Percentiles rank a stretch among this genome's conserved stretches.
These are phyloP conservation scores for Leucophora obtusa DNA, from an alignment of 2,888 invertebrate genomes.

Conservation along the genomic window DNA sequence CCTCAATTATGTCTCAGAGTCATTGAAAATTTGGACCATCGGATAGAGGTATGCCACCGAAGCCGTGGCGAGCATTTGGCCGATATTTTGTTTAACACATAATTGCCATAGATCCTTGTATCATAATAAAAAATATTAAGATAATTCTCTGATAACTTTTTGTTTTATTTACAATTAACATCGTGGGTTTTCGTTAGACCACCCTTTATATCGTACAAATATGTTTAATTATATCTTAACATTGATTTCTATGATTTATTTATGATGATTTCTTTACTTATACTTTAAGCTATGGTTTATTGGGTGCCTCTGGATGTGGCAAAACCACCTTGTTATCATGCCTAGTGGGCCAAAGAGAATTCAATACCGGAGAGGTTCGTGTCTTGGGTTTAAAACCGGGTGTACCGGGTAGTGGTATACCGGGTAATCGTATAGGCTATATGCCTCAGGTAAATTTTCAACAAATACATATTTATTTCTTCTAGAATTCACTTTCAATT, in stretches of 20 bases:
- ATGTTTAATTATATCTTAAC: neutral
- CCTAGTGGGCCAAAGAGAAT: constrained; percentile 87
- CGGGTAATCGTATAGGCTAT: constrained; percentile 87
- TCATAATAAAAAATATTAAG: no score
- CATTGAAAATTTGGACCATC: no score
- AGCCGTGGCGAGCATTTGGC: no score
- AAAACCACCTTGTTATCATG: constrained; percentile 93
- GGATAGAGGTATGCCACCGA: no score
- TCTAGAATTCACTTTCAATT: neutral
- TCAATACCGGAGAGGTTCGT: constrained; percentile 86
- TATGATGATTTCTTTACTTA: constrained; percentile 13
- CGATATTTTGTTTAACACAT: no score
- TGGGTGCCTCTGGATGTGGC: constrained; percentile 94
- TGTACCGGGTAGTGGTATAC: constrained; percentile 83
- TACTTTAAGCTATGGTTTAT: constrained; percentile 92
- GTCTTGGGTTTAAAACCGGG: constrained; percentile 88
- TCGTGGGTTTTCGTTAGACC: no score
- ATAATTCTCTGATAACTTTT: no score
- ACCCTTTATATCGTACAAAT: no score
- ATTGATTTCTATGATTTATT: neutral
- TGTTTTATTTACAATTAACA: no score
- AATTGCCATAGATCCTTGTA: no score
- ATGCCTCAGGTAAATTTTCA: constrained; percentile 85
- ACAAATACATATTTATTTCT: neutral
- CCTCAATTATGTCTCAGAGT: no score